These are phyloP conservation scores for Brachionus calyciflorus DNA, from an alignment of 1,140 invertebrate species.

Conservation along the genomic window DNA sequence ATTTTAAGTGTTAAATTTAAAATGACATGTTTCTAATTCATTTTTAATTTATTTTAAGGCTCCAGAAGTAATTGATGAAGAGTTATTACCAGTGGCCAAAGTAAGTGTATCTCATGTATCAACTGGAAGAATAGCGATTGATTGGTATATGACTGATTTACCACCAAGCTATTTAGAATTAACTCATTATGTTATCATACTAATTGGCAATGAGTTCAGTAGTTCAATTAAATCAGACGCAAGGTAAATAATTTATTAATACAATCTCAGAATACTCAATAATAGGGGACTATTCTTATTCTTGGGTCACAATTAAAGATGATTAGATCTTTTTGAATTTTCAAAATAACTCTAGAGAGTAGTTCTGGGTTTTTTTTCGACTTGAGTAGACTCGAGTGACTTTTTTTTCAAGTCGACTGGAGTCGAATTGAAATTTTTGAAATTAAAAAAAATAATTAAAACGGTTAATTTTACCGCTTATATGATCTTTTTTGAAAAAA, in stretches of 20 bases:
- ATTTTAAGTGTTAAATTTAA: no score
- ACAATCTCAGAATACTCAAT: background rate
- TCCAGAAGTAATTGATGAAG: slow-evolving; percentile 11
- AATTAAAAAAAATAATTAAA: no score
- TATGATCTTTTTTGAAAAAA: no score
- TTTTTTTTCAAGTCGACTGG: no score
- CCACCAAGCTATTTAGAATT: slow-evolving; percentile 37
- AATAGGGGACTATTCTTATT: background rate
- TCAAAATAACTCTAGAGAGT: no score
- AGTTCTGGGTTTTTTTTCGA: no score
- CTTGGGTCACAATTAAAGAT: background rate
- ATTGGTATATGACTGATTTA: slow-evolving; percentile 7
- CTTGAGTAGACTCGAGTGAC: no score
- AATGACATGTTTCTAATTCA: background rate
- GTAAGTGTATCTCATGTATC: slow-evolving; percentile 1
- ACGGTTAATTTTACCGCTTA: no score
- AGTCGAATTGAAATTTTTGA: no score
- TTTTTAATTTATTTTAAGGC: background rate
- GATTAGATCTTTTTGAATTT: no score
- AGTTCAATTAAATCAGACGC: slow-evolving; percentile 57
- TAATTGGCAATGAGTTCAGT: slow-evolving; percentile 56
- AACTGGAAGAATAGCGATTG: slow-evolving; percentile 1
- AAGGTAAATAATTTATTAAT: slow-evolving; percentile 50
- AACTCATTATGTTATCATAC: slow-evolving; percentile 55
- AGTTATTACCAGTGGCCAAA: background rate